phyloP scores from a whole-genome alignment of 2,113 vertebrate genomes.

The Bungarus multicinctus region DNA sequence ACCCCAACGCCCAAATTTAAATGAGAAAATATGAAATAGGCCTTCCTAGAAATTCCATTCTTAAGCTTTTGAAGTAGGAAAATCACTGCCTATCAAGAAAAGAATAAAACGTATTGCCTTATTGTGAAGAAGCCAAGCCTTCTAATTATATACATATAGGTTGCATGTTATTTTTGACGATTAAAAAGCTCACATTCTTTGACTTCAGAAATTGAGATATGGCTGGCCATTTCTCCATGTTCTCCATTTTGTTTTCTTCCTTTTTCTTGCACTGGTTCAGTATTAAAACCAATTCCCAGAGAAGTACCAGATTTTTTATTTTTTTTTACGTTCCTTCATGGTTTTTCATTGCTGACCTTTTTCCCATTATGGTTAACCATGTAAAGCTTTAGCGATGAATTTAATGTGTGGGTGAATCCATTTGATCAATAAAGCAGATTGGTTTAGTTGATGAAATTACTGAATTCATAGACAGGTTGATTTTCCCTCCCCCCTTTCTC shows the following conservation, averaged over 20 bases:
- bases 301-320: background rate
- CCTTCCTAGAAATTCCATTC: background rate
- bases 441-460: constrained; percentile 4
- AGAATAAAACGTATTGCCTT: background rate
- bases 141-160: background rate
- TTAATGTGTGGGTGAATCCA: background rate
- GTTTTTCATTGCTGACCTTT: background rate
- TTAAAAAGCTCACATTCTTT: background rate
- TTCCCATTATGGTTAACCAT: background rate
- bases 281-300: background rate
- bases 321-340: background rate
- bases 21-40: background rate
- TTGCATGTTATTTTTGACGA: background rate
- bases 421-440: constrained; percentile 3
- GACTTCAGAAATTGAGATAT: background rate
- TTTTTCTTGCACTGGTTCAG: background rate
- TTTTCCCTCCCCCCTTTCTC: background rate
- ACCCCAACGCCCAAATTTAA: background rate
- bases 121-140: background rate
- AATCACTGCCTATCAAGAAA: background rate
- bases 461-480: background rate
- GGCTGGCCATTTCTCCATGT: background rate
- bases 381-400: background rate
- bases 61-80: background rate
- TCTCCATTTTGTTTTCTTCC: background rate